phyloP scores from a whole-genome alignment of 2,888 invertebrate genomes.

The Nomada ruficornis region DNA sequence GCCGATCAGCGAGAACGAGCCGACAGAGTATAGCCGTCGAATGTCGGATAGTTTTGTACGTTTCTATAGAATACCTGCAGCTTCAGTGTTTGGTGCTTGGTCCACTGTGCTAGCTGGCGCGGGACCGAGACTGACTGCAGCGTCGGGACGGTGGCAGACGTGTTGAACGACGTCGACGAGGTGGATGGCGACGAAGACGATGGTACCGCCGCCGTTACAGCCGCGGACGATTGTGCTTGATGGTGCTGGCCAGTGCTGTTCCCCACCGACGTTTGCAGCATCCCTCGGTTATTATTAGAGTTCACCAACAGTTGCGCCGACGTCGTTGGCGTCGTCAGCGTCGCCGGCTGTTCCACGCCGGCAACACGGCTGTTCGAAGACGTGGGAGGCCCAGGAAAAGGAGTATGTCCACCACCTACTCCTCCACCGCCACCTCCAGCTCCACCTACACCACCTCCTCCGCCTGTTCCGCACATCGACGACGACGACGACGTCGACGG shows the following conservation, averaged over 20 bases:
- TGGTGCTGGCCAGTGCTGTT: conserved; percentile 66
- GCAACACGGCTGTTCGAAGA: conserved; percentile 58
- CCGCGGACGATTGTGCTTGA: conserved; percentile 64
- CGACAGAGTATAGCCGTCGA: background rate
- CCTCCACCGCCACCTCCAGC: conserved; percentile 59
- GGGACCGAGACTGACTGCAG: conserved; percentile 77
- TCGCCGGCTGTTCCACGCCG: conserved; percentile 66
- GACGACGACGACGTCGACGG: conserved; percentile 50
- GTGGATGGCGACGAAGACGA: conserved; percentile 68
- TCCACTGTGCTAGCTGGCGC: conserved; percentile 81
- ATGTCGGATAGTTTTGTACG: background rate
- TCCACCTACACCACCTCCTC: conserved; percentile 53
- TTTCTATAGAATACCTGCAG: conserved; percentile 77
- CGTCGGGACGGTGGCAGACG: conserved; percentile 68
- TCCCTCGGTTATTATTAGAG: conserved; percentile 82
- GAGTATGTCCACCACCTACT: conserved; percentile 55
- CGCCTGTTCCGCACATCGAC: conserved; percentile 49
- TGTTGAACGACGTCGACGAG: conserved; percentile 59
- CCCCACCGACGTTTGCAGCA: conserved; percentile 75
- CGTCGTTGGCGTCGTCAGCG: conserved; percentile 65
- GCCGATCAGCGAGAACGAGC: background rate
- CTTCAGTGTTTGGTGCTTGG: conserved; percentile 82
- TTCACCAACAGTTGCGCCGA: conserved; percentile 72
- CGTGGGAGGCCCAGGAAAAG: conserved; percentile 61
- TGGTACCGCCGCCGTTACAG: conserved; percentile 66